phyloP scores from a whole-genome alignment of 2,797 vertebrate genomes.

The Nasua narica region DNA sequence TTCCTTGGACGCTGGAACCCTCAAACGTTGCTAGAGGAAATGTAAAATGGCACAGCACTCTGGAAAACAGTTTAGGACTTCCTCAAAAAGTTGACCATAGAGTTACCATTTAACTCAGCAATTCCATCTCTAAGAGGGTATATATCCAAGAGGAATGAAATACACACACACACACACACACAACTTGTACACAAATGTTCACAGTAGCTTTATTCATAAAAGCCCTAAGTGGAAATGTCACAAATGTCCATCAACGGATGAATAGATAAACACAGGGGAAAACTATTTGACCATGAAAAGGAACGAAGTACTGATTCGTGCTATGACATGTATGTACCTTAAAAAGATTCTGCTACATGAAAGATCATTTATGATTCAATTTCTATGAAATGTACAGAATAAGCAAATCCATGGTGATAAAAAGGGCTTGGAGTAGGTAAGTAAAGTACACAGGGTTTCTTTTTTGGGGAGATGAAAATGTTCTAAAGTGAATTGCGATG shows the following conservation, averaged over 20 bases:
- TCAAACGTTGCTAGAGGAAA: neutral
- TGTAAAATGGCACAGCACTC: neutral
- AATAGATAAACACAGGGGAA: neutral
- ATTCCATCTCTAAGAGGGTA: neutral
- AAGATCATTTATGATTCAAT: too few relatives aligned
- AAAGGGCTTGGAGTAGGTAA: neutral
- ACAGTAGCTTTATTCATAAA: neutral
- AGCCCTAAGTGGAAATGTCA: neutral
- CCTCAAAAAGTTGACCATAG: neutral
- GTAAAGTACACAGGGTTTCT: neutral
- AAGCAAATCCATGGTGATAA: neutral
- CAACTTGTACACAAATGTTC: neutral
- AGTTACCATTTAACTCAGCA: neutral
- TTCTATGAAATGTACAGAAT: neutral
- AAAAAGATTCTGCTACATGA: neutral
- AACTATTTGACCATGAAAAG: neutral
- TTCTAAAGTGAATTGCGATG: neutral
- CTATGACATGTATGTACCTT: neutral
- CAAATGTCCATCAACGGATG: neutral
- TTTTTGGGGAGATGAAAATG: neutral
- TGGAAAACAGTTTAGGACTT: neutral
- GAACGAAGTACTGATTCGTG: neutral
- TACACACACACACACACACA: neutral
- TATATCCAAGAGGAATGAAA: neutral
- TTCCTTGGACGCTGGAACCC: neutral